These are phyloP conservation scores for Otolemur crassicaudatus DNA, from an alignment of 2,797 vertebrate species.

Conservation along the genomic window DNA sequence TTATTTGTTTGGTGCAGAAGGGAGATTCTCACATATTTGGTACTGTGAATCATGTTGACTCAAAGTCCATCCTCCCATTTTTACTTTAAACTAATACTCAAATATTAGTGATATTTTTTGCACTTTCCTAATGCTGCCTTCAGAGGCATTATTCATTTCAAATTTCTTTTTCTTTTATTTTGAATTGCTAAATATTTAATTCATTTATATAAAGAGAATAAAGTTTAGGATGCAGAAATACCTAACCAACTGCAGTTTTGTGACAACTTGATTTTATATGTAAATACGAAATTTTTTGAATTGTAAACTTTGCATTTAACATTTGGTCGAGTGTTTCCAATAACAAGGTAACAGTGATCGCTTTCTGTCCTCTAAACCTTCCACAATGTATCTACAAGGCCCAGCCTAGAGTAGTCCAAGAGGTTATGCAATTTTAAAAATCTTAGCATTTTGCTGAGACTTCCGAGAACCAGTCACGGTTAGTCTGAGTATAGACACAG, in stretches of 20 bases:
- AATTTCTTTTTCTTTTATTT: neutral
- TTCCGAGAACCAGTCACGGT: neutral
- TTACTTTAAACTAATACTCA: neutral
- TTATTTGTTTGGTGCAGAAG: neutral
- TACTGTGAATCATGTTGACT: neutral
- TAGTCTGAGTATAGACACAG: neutral
- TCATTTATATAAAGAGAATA: neutral
- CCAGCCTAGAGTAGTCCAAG: neutral
- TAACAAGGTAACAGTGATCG: neutral
- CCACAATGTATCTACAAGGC: neutral
- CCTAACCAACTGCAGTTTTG: neutral
- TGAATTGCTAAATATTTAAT: neutral
- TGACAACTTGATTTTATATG: constrained; percentile 1
- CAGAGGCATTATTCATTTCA: neutral
- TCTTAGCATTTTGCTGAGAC: neutral
- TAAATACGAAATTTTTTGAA: neutral
- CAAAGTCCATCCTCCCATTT: neutral
- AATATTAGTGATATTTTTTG: neutral
- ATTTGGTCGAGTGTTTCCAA: neutral
- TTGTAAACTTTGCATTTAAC: constrained; percentile 6
- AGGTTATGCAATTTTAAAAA: neutral
- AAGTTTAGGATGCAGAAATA: neutral
- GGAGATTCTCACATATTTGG: neutral
- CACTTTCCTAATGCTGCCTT: neutral
- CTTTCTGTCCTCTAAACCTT: constrained; percentile 21